A percentile compares a stretch with the other conserved stretches of the same genome.
phyloP scores from a whole-genome alignment of 2,888 invertebrate genomes.

The Rhyacophila evoluta region DNA sequence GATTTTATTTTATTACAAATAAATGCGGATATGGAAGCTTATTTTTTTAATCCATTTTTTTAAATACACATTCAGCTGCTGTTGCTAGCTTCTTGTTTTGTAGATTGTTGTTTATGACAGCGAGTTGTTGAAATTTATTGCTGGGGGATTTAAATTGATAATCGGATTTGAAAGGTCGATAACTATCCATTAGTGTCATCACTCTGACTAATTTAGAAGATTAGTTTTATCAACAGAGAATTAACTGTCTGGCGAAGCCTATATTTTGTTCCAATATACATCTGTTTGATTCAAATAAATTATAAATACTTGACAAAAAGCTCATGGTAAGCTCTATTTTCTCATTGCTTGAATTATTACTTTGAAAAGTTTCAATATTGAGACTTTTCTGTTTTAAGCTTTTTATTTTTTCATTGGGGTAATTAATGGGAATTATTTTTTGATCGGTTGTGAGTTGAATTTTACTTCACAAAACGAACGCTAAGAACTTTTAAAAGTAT shows the following conservation, averaged over 20 bases:
- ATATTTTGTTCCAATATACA: too few species aligned
- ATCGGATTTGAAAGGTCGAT: background rate
- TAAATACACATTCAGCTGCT: background rate
- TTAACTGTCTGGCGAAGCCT: background rate
- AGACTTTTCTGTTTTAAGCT: too few species aligned
- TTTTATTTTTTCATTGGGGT: too few species aligned
- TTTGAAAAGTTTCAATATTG: too few species aligned
- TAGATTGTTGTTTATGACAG: constrained; percentile 2
- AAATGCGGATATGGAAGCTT: background rate
- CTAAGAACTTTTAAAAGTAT: too few species aligned
- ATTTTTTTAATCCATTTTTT: background rate
- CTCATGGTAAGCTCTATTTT: too few species aligned
- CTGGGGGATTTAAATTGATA: background rate
- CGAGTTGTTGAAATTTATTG: background rate
- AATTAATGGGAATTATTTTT: too few species aligned
- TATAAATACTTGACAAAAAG: too few species aligned
- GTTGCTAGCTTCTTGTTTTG: background rate
- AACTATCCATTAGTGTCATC: constrained; percentile 22
- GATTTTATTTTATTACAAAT: background rate
- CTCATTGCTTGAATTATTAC: too few species aligned
- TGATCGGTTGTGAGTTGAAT: too few species aligned
- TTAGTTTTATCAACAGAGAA: background rate
- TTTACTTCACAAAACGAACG: too few species aligned
- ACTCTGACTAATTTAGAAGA: background rate
- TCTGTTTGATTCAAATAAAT: too few species aligned